Evolutionary conservation across 2,888 invertebrate species (phyloP).

Genomic region (Drosophila percnosoma): DNA sequence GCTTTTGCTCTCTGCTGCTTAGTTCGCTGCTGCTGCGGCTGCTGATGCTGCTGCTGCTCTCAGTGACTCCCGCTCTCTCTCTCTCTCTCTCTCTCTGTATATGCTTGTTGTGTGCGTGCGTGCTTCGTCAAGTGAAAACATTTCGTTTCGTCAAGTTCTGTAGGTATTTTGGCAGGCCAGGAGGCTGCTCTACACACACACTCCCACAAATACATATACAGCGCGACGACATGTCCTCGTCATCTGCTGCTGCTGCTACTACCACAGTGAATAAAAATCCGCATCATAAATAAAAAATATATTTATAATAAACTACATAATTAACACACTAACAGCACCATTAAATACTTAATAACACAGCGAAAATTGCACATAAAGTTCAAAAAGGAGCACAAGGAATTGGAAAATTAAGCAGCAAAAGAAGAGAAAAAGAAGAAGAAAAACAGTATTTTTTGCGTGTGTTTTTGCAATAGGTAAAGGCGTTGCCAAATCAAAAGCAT

Average conservation of each 20-base stretch:
- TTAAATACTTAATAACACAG: background rate
- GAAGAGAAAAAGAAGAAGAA: slow-evolving; percentile 19
- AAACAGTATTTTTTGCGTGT: slow-evolving; percentile 38
- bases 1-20: slow-evolving; percentile 45
- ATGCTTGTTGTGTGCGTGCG: slow-evolving; percentile 29
- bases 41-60: slow-evolving; percentile 23
- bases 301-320: slow-evolving; percentile 9
- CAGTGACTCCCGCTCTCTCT: slow-evolving; percentile 11
- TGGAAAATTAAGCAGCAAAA: slow-evolving; percentile 25
- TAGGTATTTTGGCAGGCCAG: slow-evolving; percentile 72
- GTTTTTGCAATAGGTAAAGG: slow-evolving; percentile 52
- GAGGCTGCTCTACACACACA: slow-evolving; percentile 38
- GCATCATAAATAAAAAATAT: slow-evolving; percentile 32
- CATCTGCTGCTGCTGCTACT: slow-evolving; percentile 58
- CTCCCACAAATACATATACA: slow-evolving; percentile 58
- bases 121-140: slow-evolving; percentile 74
- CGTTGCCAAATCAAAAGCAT: slow-evolving; percentile 67
- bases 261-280: slow-evolving; percentile 42
- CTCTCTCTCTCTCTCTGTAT: background rate
- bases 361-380: slow-evolving; percentile 14
- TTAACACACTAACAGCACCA: slow-evolving; percentile 9
- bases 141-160: slow-evolving; percentile 77
- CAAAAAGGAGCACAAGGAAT: slow-evolving; percentile 49
- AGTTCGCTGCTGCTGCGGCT: slow-evolving; percentile 21
- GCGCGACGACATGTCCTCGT: slow-evolving; percentile 57